Conservation (phyloP, 2,888 invertebrate species). For the Zelleria hepariella region DNA sequence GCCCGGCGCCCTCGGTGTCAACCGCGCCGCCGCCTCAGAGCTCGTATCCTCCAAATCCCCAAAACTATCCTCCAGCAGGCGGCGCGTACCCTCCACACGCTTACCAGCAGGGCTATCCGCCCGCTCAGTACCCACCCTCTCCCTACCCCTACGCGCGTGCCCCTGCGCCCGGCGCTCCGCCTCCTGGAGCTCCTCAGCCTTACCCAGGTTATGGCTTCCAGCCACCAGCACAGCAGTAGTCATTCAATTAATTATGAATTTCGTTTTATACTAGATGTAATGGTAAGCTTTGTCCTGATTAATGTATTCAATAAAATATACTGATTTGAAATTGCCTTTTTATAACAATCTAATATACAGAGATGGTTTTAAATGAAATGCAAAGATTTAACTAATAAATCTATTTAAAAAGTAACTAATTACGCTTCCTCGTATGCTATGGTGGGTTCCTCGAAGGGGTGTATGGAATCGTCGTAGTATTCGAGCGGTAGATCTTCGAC, state of each 20-base stretch:
- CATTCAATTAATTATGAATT: background rate
- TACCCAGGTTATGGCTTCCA: slow-evolving; percentile 86
- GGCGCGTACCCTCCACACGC: slow-evolving; percentile 66
- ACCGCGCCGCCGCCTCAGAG: slow-evolving; percentile 72
- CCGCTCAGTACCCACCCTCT: slow-evolving; percentile 71
- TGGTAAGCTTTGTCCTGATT: background rate
- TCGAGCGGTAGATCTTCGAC: slow-evolving; percentile 78
- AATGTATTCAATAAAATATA: background rate
- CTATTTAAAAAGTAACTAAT: slow-evolving; percentile 12
- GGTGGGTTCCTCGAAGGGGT: slow-evolving; percentile 80
- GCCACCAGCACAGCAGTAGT: slow-evolving; percentile 78
- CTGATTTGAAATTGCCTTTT: background rate
- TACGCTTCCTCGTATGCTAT: slow-evolving; percentile 73
- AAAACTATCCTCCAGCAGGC: slow-evolving; percentile 55
- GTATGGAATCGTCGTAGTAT: slow-evolving; percentile 81
- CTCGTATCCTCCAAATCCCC: slow-evolving; percentile 69
- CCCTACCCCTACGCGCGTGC: slow-evolving; percentile 72
- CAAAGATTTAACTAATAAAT: background rate
- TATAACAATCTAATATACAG: background rate
- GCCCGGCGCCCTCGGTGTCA: slow-evolving; percentile 62
- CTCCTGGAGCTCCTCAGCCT: slow-evolving; percentile 80
- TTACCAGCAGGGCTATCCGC: slow-evolving; percentile 66
- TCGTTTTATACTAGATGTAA: background rate
- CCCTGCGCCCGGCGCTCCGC: slow-evolving; percentile 76
- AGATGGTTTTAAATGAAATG: background rate